These are phyloP conservation scores for Yponomeuta cagnagella DNA, from an alignment of 2,888 invertebrate species.

Conservation along the genomic window DNA sequence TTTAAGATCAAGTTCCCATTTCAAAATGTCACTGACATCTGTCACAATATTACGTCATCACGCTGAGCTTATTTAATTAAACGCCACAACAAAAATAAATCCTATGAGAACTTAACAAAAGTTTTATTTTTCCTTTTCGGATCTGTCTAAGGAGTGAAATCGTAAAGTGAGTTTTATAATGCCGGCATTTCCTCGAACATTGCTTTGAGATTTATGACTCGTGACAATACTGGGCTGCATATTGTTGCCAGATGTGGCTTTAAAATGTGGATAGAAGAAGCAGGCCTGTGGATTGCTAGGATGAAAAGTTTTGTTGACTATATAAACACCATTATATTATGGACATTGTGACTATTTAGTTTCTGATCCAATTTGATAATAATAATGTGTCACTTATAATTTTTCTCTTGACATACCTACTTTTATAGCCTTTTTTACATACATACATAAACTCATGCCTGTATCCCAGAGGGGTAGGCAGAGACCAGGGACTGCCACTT, in stretches of 20 bases:
- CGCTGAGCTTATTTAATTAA: neutral
- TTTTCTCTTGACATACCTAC: too few relatives aligned
- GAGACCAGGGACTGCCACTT: too few relatives aligned
- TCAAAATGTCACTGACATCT: too few relatives aligned
- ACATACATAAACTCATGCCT: too few relatives aligned
- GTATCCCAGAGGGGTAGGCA: too few relatives aligned
- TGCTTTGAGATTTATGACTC: constrained; percentile 4
- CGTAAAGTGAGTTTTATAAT: constrained; percentile 10
- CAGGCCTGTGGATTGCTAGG: neutral
- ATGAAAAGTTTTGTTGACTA: neutral
- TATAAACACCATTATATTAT: too few relatives aligned
- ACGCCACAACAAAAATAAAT: neutral
- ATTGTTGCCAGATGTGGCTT: constrained; percentile 6
- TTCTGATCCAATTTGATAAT: too few relatives aligned
- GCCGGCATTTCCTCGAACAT: constrained; percentile 12
- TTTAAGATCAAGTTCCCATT: too few relatives aligned
- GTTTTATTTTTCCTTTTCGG: neutral
- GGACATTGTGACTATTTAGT: too few relatives aligned
- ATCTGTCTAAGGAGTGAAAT: neutral
- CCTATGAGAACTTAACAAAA: neutral
- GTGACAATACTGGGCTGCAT: constrained; percentile 9
- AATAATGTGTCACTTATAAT: too few relatives aligned
- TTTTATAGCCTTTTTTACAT: too few relatives aligned
- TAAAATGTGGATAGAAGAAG: neutral
- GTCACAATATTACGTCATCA: neutral